phyloP scores from a whole-genome alignment of 2,797 vertebrate genomes.

The Buceros bicornis region DNA sequence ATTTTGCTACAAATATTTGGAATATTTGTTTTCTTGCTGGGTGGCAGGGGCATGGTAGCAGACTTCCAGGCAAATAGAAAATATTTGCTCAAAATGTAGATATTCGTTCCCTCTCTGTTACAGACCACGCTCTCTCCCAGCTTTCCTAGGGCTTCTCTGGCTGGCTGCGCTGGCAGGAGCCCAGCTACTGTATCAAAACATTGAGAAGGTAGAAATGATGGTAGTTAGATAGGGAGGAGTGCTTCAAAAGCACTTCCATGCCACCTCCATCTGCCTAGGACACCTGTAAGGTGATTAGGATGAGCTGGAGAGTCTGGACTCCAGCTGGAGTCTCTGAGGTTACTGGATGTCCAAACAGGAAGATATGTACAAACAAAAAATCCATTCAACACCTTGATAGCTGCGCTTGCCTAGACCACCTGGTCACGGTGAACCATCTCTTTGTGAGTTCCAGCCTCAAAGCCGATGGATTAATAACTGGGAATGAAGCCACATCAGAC shows the following conservation, averaged over 20 bases:
- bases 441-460: background rate
- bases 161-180: background rate
- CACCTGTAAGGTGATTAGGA: conserved; percentile 23
- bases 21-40: background rate
- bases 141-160: background rate
- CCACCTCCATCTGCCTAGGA: conserved; percentile 21
- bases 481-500: background rate
- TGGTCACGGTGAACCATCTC: background rate
- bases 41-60: background rate
- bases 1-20: background rate
- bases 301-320: background rate
- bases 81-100: background rate
- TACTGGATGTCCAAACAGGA: background rate
- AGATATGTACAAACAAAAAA: background rate
- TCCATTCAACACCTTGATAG: background rate
- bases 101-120: background rate
- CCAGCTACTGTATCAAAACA: background rate
- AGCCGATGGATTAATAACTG: background rate
- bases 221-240: background rate
- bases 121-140: background rate
- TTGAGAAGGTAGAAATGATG: background rate
- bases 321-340: conserved; percentile 8
- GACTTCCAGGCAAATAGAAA: background rate
- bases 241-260: conserved; percentile 13
- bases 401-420: background rate